phyloP scores from a whole-genome alignment of 2,797 vertebrate species.

The Myotis planiceps region DNA sequence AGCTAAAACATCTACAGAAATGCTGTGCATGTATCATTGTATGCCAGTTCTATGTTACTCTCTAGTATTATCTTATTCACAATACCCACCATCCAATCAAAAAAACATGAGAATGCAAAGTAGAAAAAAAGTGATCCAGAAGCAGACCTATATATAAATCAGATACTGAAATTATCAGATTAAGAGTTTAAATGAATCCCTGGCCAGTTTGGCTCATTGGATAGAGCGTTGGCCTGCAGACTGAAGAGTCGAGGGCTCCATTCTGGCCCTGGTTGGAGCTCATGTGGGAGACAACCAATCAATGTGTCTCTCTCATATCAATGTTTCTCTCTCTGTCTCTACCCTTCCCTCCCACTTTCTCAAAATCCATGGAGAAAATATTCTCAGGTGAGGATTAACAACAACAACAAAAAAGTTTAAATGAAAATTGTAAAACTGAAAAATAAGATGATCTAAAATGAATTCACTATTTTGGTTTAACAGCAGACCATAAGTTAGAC shows the following conservation, averaged over 20 bases:
- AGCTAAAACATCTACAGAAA: constrained; percentile 9
- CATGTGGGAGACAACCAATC: too few species aligned
- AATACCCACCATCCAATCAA: neutral
- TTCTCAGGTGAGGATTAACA: too few species aligned
- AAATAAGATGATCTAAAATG: neutral
- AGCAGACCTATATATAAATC: neutral
- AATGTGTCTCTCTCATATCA: too few species aligned
- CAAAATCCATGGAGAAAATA: too few species aligned
- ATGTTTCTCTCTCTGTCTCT: too few species aligned
- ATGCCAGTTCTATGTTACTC: neutral
- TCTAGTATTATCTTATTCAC: neutral
- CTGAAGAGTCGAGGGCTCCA: too few species aligned
- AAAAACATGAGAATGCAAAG: neutral
- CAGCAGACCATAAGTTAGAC: neutral
- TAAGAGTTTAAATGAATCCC: neutral
- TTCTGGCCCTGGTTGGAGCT: too few species aligned
- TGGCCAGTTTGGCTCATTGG: too few species aligned
- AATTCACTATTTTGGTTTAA: neutral
- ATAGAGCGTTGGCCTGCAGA: too few species aligned
- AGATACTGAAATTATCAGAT: neutral
- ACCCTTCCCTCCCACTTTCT: too few species aligned
- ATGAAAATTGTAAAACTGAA: neutral
- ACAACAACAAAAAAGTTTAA: neutral
- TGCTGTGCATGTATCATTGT: neutral
- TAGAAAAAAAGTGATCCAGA: neutral